A percentile compares a stretch with the other conserved stretches of the same genome.
Evolutionary conservation across 1,140 invertebrate genomes (phyloP).

Genomic region (Bradynema listronoti): DNA sequence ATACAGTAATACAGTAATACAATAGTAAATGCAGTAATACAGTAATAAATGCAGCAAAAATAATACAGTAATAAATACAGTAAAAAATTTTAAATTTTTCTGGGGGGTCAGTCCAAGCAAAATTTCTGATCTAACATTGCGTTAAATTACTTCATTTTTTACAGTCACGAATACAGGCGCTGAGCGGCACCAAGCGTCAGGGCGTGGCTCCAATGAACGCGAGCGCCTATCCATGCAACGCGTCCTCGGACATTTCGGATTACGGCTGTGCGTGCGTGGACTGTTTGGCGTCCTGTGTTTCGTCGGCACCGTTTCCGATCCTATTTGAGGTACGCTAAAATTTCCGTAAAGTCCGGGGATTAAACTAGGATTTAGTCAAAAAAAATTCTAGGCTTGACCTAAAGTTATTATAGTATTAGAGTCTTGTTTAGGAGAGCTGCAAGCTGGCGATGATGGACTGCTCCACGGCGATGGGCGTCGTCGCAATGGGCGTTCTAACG

Average conservation of each 20-base stretch:
- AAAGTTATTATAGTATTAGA: not conserved
- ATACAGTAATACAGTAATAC: no score
- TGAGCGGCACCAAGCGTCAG: no score
- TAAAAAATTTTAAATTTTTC: no score
- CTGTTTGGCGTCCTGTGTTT: conserved; percentile 22
- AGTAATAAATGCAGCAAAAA: no score
- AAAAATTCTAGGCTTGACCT: no score
- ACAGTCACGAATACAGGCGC: no score
- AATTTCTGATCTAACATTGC: no score
- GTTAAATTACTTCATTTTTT: no score
- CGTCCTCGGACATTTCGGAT: conserved; percentile 32
- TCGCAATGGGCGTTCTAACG: conserved; percentile 23
- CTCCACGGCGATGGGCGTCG: conserved; percentile 31
- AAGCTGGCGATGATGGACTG: conserved; percentile 46
- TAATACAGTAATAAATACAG: no score
- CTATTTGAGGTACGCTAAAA: conserved; percentile 44
- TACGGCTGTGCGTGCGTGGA: conserved; percentile 32
- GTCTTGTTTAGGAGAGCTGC: conserved; percentile 21
- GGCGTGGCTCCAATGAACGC: not conserved
- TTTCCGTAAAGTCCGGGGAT: conserved; percentile 3
- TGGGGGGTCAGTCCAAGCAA: no score
- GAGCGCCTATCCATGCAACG: conserved; percentile 27
- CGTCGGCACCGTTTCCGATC: conserved; percentile 26
- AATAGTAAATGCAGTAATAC: no score
- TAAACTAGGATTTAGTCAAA: no score